Evolutionary conservation across 2,797 vertebrate genomes (phyloP), one percentile per base, ranked within the genome.

Genomic region (Melanotaenia trifasciata): DNA sequence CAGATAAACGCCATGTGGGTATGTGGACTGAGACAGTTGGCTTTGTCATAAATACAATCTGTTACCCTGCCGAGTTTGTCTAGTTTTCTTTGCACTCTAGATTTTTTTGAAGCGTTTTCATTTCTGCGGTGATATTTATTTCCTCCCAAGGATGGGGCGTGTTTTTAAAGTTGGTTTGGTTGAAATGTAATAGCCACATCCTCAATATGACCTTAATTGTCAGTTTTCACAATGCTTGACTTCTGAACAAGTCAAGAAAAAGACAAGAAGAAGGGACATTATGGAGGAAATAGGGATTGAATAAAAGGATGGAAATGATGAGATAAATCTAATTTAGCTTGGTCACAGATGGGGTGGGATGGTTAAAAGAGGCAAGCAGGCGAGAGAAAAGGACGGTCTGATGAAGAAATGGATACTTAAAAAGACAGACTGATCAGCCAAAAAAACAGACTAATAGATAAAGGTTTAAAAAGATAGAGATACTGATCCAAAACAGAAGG

Each of bases 301-400:
- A 77, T 72, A 35, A 73, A 82, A 57, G 57, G 78, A 74, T 64
- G 70, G 74, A 85, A 88, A 81, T 4, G 58, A 83, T 70, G 68
- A 69, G 33, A 47, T 72, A 71, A 74, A 80, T 79, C 50, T 78
- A 74, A 90, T 86, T 84, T 86, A 63, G 16, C 69, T 40, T 9
- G 51, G 81, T 68, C 81, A 64, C 80, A 82, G 81, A 87, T 76
- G 76, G 62, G 60, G 64, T 80, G 75, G 75, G 67, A 72, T 63
- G 79, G 75, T 71, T 84, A 70, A 78, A 82, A 62, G 76, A 76
- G 62, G 66, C 8, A 59, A 76, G 33, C 4, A 26, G 45, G 54
- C 67, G 67, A 74, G 30, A 67, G 58, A 45, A 35, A 58, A 81
- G 60, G 72, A 79, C 58, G 22, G 67, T 32, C 40, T 36, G 65